Evolutionary conservation across 2,888 invertebrate genomes (phyloP).

Genomic region (Drosophila neotestacea): DNA sequence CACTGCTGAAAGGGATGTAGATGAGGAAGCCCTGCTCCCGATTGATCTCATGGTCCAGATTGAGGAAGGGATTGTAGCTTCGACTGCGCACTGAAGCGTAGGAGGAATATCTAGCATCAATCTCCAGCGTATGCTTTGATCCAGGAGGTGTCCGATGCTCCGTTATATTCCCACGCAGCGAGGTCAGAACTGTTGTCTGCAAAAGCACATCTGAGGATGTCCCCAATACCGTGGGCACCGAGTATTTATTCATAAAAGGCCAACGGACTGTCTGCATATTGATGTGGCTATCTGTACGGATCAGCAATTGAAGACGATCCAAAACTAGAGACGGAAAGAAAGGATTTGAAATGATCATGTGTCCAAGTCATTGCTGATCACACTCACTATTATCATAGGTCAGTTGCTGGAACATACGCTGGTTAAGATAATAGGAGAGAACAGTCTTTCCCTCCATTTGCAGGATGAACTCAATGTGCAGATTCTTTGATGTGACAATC

Average conservation of each 20-base stretch:
- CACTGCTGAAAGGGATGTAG: conserved; percentile 88
- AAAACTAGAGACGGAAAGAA: conserved; percentile 84
- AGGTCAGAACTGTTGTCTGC: conserved; percentile 87
- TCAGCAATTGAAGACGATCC: conserved; percentile 86
- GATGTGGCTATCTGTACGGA: conserved; percentile 88
- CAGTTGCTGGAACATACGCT: conserved; percentile 88
- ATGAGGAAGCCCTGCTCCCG: conserved; percentile 90
- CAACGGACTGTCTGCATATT: conserved; percentile 87
- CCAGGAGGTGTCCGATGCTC: conserved; percentile 87
- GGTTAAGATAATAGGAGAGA: conserved; percentile 89
- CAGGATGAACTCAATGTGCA: conserved; percentile 89
- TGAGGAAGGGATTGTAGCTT: conserved; percentile 88
- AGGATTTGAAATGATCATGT: background rate
- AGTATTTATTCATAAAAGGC: conserved; percentile 86
- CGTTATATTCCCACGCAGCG: conserved; percentile 90
- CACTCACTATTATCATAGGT: conserved; percentile 88
- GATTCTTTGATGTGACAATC: conserved; percentile 85
- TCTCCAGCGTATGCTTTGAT: conserved; percentile 88
- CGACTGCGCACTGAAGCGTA: conserved; percentile 86
- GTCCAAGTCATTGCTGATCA: background rate
- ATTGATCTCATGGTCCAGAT: conserved; percentile 88
- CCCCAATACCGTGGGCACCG: conserved; percentile 87
- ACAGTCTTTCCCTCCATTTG: conserved; percentile 89
- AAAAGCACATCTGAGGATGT: conserved; percentile 86
- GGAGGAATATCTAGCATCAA: conserved; percentile 87